phyloP scores from a whole-genome alignment of 1,140 invertebrate species.

The Ctenoplectra terminalis region DNA sequence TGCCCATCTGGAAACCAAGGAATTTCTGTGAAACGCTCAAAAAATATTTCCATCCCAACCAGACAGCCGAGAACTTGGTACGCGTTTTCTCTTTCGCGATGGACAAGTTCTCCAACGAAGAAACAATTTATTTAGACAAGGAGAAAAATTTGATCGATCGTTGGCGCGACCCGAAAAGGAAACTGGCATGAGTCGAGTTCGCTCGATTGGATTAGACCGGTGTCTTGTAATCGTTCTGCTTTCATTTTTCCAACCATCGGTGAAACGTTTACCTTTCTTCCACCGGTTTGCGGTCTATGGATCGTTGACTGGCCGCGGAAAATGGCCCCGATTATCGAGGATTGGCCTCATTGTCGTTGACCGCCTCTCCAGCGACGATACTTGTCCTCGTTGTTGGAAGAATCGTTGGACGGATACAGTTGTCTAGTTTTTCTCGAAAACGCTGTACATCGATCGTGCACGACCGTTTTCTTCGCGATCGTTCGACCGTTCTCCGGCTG shows the following conservation, averaged over 20 bases:
- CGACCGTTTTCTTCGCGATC: constrained; percentile 23
- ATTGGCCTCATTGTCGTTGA: constrained; percentile 40
- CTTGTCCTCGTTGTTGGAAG: not conserved
- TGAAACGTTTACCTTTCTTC: constrained; percentile 17
- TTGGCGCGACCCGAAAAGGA: constrained; percentile 39
- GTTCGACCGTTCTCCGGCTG: not conserved
- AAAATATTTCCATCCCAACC: not conserved
- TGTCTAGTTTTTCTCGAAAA: not conserved
- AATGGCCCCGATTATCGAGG: constrained; percentile 36
- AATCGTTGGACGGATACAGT: not conserved
- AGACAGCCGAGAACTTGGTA: not conserved
- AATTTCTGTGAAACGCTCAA: not conserved
- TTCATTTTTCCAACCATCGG: constrained; percentile 22
- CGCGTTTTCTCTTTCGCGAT: not conserved
- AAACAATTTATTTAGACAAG: no score
- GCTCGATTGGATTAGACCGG: constrained; percentile 52
- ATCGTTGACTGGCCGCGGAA: constrained; percentile 4
- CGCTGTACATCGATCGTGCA: constrained; percentile 16
- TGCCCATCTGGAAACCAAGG: not conserved
- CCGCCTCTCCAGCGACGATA: constrained; percentile 45
- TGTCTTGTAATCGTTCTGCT: constrained; percentile 3
- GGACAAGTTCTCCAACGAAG: no score
- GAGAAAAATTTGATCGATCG: constrained; percentile 41
- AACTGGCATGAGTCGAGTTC: constrained; percentile 51
- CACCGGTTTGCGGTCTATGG: not conserved